These are phyloP conservation scores for Pelvicachromis taeniatus DNA, from an alignment of 2,113 vertebrate genomes.

Conservation along the genomic window DNA sequence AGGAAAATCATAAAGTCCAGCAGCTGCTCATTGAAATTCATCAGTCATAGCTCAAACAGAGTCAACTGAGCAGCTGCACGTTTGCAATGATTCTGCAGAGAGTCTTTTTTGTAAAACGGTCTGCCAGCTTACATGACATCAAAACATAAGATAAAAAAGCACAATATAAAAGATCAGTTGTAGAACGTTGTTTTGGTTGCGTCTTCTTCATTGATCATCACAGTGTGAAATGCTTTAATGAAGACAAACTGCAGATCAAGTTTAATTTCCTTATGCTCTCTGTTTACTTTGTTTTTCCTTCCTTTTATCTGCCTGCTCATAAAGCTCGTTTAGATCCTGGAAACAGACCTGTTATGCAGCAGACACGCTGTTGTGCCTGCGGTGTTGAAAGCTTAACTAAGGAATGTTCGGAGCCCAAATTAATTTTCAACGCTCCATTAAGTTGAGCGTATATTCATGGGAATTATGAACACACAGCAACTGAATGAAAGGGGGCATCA, in stretches of 20 bases:
- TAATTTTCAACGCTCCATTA: constrained; percentile 39
- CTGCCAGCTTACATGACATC: background rate
- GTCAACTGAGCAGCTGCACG: background rate
- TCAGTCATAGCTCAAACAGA: background rate
- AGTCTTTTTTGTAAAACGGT: background rate
- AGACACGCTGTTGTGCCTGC: constrained; percentile 8
- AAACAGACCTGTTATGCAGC: constrained; percentile 36
- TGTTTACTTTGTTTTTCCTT: constrained; percentile 11
- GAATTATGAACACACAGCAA: constrained; percentile 19
- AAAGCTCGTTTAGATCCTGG: constrained; percentile 32
- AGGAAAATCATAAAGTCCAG: background rate
- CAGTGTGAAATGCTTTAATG: constrained; percentile 15
- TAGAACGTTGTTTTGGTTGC: background rate
- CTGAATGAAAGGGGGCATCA: constrained; percentile 14
- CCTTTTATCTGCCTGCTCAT: background rate
- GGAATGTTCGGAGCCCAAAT: constrained; percentile 35
- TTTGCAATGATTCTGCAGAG: background rate
- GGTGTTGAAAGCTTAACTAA: constrained; percentile 37
- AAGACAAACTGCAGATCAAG: background rate
- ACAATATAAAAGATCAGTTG: background rate
- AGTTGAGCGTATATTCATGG: constrained; percentile 30
- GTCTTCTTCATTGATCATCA: background rate
- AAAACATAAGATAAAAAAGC: background rate
- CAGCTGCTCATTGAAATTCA: constrained; percentile 23
- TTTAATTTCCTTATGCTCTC: background rate